These are phyloP conservation scores for Euwallacea similis DNA, from an alignment of 1,140 invertebrate genomes.

Conservation along the genomic window DNA sequence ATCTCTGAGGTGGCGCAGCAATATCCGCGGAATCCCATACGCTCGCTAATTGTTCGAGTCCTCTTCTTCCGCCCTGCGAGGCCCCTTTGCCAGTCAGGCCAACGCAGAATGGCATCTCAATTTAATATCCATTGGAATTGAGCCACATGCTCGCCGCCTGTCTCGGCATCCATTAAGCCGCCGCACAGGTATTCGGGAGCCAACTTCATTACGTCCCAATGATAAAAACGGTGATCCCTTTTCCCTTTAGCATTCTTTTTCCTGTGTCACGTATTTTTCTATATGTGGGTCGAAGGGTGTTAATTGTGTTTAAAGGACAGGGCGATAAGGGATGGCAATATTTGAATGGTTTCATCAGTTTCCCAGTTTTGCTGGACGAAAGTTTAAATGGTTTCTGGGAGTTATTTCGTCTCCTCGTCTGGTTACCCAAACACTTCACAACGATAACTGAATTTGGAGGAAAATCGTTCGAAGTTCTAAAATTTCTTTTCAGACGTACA, in stretches of 20 bases:
- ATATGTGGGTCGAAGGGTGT: no score
- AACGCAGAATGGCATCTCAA: constrained; percentile 24
- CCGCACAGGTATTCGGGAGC: constrained; percentile 18
- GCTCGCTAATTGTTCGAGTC: constrained; percentile 15
- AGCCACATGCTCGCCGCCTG: constrained; percentile 17
- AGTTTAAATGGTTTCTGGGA: no score
- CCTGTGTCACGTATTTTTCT: not conserved
- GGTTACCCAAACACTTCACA: no score
- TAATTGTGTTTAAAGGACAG: no score
- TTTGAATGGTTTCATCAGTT: no score
- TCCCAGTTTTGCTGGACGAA: no score
- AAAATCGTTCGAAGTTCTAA: no score
- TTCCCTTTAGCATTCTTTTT: not conserved
- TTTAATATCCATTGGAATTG: constrained; percentile 27
- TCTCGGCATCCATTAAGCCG: constrained; percentile 20
- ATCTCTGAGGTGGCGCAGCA: not conserved
- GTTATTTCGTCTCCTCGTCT: no score
- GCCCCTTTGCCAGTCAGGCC: constrained; percentile 2
- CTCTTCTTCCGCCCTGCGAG: constrained; percentile 1
- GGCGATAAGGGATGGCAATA: no score
- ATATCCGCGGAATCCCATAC: constrained; percentile 6
- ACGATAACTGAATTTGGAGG: no score
- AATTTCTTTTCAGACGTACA: no score
- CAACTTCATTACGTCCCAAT: constrained; percentile 11
- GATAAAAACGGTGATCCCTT: constrained; percentile 11